Conservation (phyloP, 1,140 invertebrate genomes). For the Heliconius himera region DNA sequence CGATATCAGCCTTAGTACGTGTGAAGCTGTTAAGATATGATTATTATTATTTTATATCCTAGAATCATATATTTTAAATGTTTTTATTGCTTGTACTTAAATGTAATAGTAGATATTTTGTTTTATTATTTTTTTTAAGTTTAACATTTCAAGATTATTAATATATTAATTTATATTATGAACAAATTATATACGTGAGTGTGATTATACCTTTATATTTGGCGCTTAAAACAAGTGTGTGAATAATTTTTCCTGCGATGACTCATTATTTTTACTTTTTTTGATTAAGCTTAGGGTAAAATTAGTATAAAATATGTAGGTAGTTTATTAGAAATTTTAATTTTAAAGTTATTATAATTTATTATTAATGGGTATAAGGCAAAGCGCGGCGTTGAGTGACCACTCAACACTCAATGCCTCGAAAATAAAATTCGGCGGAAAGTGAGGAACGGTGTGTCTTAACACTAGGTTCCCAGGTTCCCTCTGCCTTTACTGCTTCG, state of each 20-base stretch:
- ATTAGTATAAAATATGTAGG: conserved; percentile 37
- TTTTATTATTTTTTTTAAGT: neutral
- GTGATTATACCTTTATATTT: conserved; percentile 41
- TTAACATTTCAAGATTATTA: neutral
- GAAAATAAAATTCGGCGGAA: too few species aligned
- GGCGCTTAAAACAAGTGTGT: conserved; percentile 47
- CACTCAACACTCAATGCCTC: too few species aligned
- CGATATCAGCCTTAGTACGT: neutral
- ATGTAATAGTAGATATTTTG: neutral
- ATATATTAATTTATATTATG: neutral
- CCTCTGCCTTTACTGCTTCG: too few species aligned
- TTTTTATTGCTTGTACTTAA: neutral
- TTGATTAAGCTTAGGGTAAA: conserved; percentile 59
- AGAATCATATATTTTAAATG: neutral
- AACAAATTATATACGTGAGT: neutral
- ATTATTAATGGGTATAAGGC: too few species aligned
- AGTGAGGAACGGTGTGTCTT: too few species aligned
- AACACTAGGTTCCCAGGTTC: too few species aligned
- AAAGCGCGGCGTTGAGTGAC: too few species aligned
- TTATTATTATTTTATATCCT: conserved; percentile 1
- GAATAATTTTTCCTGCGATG: conserved; percentile 57
- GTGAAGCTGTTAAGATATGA: conserved; percentile 8
- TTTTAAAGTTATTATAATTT: too few species aligned
- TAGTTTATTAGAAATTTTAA: too few species aligned
- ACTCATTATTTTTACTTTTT: conserved; percentile 60